phyloP scores from a whole-genome alignment of 2,113 vertebrate genomes.

The Girardinichthys multiradiatus region DNA sequence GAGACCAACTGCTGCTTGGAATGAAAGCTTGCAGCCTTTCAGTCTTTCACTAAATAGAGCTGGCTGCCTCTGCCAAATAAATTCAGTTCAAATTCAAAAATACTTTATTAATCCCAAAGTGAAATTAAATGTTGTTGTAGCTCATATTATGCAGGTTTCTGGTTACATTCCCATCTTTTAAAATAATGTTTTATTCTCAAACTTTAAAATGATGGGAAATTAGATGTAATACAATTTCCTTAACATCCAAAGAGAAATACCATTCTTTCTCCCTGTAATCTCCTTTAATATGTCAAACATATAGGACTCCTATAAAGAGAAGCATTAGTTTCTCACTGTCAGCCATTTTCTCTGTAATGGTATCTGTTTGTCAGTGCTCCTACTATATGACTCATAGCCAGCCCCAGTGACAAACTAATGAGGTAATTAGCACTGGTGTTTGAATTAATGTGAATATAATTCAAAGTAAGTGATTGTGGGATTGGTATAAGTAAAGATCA shows the following conservation, averaged over 20 bases:
- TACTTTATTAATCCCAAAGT: too few species aligned
- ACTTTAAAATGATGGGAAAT: not conserved
- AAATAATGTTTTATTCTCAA: not conserved
- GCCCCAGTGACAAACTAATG: conserved; percentile 32
- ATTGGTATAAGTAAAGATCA: not conserved
- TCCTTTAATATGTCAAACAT: not conserved
- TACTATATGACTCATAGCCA: conserved; percentile 25
- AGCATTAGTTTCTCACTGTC: conserved; percentile 16
- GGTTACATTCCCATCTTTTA: too few species aligned
- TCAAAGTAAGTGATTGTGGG: not conserved
- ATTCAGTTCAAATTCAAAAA: too few species aligned
- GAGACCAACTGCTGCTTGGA: conserved; percentile 5
- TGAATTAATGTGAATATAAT: conserved; percentile 7
- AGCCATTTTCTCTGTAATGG: conserved; percentile 17
- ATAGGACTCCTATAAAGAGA: not conserved
- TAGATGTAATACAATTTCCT: conserved; percentile 3
- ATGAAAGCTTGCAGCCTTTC: conserved; percentile 22
- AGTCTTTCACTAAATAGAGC: not conserved
- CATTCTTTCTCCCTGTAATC: not conserved
- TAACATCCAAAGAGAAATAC: not conserved
- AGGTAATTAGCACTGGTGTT: conserved; percentile 21
- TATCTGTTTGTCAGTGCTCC: conserved; percentile 18
- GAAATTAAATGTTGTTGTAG: too few species aligned
- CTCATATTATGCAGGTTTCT: too few species aligned
- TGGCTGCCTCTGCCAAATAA: not conserved